Evolutionary conservation across 2,888 invertebrate genomes (phyloP), one percentile per base, ranked within the genome.

Genomic region (Noctua janthina): DNA sequence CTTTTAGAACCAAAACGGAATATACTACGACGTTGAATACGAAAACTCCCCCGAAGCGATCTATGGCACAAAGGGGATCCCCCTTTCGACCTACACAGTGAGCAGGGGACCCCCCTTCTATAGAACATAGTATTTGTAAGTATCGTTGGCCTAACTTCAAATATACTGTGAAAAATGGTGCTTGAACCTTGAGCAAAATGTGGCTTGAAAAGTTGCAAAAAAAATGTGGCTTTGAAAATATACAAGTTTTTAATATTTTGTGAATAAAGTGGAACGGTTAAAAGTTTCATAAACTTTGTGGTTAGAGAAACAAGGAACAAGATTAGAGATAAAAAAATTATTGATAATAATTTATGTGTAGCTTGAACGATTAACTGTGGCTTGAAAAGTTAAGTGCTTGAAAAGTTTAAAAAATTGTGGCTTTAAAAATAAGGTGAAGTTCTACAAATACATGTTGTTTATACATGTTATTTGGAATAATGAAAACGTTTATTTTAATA

Each of bases 1-100:
- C 0, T 76, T 80, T 29, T 96, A 99, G 99, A 98, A 99, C 94
- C 99, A 99, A 97, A 98, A 98, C 88, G 98, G 98, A 74, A 99
- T 99, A 90, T 99, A 99, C 94, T 99, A 99, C 92, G 99, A 99
- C 92, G 98, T 99, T 51, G 99, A 99, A 87, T 99, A 98, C 91
- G 99, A 98, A 92, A 98, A 98, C 90, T 97, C 97, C 23, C 97
- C 97, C 1, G 97, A 97, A 90, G 95, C 96, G 0, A 97, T 97
- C 85, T 97, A 97, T 88, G 98, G 97, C 10, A 96, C 97, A 49
- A 97, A 97, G 89, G 98, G 98, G 3, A 98, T 98, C 87, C 98
- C 98, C 56, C 97, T 99, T 93, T 98, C 98, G 79, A 99, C 99
- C 0, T 99, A 99, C 95, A 98, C 98, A 11, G 97, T 98, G 79